Conservation (phyloP, 2,888 invertebrate genomes). For the Phyllotreta striolata region DNA sequence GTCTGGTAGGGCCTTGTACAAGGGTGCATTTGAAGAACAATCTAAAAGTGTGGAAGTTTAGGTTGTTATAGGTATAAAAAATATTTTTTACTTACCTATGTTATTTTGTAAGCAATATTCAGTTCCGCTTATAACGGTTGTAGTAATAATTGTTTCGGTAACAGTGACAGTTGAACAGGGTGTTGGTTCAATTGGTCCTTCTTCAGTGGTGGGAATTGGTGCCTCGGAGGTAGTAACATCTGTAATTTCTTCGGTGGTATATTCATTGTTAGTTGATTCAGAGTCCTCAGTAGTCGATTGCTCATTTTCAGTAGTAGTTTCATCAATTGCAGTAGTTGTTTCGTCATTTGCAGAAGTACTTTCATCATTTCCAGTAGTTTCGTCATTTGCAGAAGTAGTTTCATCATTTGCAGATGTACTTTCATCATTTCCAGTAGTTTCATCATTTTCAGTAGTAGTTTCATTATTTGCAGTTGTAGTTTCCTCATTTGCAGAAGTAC, state of each 20-base stretch:
- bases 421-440: constrained; percentile 7
- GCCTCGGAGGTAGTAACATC: background rate
- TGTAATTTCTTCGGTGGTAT: background rate
- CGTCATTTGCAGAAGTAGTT: background rate
- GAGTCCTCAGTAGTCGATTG: background rate
- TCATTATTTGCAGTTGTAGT: background rate
- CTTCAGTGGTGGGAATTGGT: background rate
- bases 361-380: background rate
- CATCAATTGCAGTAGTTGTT: background rate
- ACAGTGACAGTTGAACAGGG: constrained; percentile 9
- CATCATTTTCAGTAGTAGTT: background rate
- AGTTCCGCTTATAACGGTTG: constrained; percentile 10
- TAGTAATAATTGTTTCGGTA: constrained; percentile 12
- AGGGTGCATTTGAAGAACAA: constrained; percentile 37
- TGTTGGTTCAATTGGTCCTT: background rate
- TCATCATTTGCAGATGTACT: background rate
- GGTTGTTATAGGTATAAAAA: background rate
- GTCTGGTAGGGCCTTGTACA: constrained; percentile 34
- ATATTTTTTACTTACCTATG: constrained; percentile 11
- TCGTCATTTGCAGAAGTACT: background rate
- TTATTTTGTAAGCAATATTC: constrained; percentile 12
- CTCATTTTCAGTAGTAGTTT: background rate
- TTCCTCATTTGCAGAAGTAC: background rate
- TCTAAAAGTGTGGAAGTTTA: constrained; percentile 19
- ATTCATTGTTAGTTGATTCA: background rate